Conservation (phyloP, 2,797 vertebrate species). For the Notolepis coatsorum region DNA sequence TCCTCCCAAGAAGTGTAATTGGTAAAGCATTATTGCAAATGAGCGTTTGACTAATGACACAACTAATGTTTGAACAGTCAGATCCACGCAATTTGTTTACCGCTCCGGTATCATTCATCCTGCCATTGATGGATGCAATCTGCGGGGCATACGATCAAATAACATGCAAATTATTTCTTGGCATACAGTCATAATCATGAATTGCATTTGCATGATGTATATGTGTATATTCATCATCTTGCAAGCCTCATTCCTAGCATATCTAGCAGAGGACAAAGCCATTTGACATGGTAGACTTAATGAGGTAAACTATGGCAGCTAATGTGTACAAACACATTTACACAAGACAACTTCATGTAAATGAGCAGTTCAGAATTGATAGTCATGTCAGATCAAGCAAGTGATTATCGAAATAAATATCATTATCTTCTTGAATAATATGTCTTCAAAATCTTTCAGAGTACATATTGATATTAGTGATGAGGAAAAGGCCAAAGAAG, state of each 20-base stretch:
- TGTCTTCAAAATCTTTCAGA: slow-evolving; percentile 28
- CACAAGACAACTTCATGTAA: slow-evolving; percentile 39
- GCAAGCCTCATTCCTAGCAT: slow-evolving; percentile 29
- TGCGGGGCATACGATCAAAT: slow-evolving; percentile 54
- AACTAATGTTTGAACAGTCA: slow-evolving; percentile 30
- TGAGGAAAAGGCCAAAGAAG: slow-evolving; percentile 12
- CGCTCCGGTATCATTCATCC: slow-evolving; percentile 15
- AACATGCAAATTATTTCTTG: slow-evolving; percentile 47
- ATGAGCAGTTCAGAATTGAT: slow-evolving; percentile 59
- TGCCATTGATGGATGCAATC: slow-evolving; percentile 30
- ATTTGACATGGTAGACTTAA: slow-evolving; percentile 61
- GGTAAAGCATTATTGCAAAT: slow-evolving; percentile 44
- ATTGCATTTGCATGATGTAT: slow-evolving; percentile 64
- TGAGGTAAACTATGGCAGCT: slow-evolving; percentile 63
- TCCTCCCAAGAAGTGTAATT: slow-evolving; percentile 29
- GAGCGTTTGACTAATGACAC: slow-evolving; percentile 50
- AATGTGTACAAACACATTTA: slow-evolving; percentile 66
- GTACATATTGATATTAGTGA: slow-evolving; percentile 16
- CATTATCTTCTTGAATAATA: slow-evolving; percentile 43
- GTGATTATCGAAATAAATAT: slow-evolving; percentile 43
- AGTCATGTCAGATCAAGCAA: slow-evolving; percentile 54
- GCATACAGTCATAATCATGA: slow-evolving; percentile 55
- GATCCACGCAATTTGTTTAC: slow-evolving; percentile 51
- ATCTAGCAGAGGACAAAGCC: slow-evolving; percentile 54
- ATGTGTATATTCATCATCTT: slow-evolving; percentile 66